Evolutionary conservation across 2,888 invertebrate genomes (phyloP).

Genomic region (Leptinotarsa haldemani): DNA sequence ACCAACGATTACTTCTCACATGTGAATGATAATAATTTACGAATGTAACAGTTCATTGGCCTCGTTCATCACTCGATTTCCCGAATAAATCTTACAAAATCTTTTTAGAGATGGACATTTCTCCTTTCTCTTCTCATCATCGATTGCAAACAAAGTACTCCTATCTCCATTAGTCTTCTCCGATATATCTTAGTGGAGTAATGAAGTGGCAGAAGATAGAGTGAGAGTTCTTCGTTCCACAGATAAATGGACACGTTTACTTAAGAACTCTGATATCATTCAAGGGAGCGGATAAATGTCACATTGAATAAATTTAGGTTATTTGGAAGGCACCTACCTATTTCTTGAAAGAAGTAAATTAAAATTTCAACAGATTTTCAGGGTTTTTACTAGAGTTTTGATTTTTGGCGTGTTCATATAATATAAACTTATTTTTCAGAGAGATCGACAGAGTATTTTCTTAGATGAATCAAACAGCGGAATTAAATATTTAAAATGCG

Average conservation of each 20-base stretch:
- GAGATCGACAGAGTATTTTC: no score
- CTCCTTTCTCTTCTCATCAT: background rate
- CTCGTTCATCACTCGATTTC: background rate
- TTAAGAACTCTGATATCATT: background rate
- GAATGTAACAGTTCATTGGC: no score
- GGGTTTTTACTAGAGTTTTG: no score
- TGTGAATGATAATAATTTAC: no score
- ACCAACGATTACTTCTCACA: no score
- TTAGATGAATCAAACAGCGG: no score
- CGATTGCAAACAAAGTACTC: background rate
- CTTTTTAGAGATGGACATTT: background rate
- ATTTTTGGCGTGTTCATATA: no score
- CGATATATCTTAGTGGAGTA: background rate
- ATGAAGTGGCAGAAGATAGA: background rate
- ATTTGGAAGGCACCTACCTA: no score
- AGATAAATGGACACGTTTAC: background rate
- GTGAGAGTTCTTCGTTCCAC: background rate
- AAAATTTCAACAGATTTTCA: no score
- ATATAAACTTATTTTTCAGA: no score
- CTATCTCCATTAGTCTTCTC: background rate
- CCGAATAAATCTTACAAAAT: background rate
- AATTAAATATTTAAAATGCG: no score
- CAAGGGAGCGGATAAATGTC: background rate
- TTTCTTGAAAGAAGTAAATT: no score
- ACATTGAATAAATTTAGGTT: background rate